Evolutionary conservation across 1,140 invertebrate species (phyloP), one percentile per base, ranked within the genome.

Genomic region (Lordiphosa stackelbergi): DNA sequence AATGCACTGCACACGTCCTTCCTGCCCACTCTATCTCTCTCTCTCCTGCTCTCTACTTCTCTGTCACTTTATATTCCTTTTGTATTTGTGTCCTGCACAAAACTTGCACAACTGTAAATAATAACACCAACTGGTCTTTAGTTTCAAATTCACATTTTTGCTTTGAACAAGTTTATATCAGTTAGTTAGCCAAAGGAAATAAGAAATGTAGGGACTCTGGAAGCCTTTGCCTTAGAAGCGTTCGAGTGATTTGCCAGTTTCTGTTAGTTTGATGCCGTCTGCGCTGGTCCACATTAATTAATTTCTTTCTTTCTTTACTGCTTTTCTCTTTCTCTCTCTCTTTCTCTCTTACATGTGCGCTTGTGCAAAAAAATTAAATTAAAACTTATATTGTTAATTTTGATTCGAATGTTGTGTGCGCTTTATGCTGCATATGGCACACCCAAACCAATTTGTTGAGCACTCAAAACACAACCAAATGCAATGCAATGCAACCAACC

Each of bases 261-360:
- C 13, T 36, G 51, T 41, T 46, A 55, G 37, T 53, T 45, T 49
- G 34, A 68, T 43, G 48, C 45, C 36, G 22, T 28, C 36, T 34
- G 38, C 22, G 6, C 56, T 71, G 53, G 16, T 58, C 48, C 53
- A 66, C 55, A 62, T 63, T 59, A 49, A 77, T 53, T 77, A 63
- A 69, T 57, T 72, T 83, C 68, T 81, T 70, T 78, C 59, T 81
- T 69, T 72, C 58, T 70, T 66, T 70, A 56, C 58, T 57, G 53
- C 62, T 71, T 68, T 54, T 73, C 56, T 81, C 57, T 74, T 57
- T 73, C 60, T 53, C 69, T 59, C 68, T 74, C 57, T 77, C 53
- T 74, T 52, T 69, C 73, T 78, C 66, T 83, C 53, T 72, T 75
- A 78, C 58, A 81, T 79, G 75, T 81, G 75, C 73, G 73, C 71